phyloP scores from a whole-genome alignment of 2,888 invertebrate species.

The Chymomyza amoena region DNA sequence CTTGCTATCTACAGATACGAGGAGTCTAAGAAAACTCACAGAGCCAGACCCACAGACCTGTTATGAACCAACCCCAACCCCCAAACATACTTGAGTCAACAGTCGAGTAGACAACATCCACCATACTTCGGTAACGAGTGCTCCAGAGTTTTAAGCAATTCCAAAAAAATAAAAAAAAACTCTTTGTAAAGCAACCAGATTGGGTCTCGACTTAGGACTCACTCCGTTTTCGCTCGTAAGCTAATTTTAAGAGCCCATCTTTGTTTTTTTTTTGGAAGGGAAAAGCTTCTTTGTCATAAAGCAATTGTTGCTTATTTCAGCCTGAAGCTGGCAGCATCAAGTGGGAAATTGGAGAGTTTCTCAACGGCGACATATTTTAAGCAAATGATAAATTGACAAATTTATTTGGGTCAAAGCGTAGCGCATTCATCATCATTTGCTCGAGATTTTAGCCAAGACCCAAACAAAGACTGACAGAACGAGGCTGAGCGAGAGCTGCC shows the following conservation, averaged over 20 bases:
- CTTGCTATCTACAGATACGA: slow-evolving; percentile 21
- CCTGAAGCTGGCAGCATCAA: slow-evolving; percentile 24
- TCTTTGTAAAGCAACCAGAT: background rate
- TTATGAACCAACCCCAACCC: background rate
- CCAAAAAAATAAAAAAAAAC: slow-evolving; percentile 22
- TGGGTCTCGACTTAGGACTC: background rate
- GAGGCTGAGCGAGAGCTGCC: background rate
- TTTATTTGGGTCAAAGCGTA: slow-evolving; percentile 77
- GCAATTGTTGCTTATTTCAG: slow-evolving; percentile 58
- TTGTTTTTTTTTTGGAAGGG: background rate
- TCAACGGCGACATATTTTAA: slow-evolving; percentile 44
- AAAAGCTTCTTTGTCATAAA: slow-evolving; percentile 1
- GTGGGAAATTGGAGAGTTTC: slow-evolving; percentile 15
- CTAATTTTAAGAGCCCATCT: slow-evolving; percentile 24
- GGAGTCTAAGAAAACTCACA: background rate
- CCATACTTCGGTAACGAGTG: slow-evolving; percentile 29
- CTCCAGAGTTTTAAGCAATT: slow-evolving; percentile 13
- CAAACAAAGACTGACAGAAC: slow-evolving; percentile 15
- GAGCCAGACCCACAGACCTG: too few species aligned
- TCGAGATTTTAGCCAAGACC: slow-evolving; percentile 23
- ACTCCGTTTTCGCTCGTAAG: background rate
- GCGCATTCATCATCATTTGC: slow-evolving; percentile 76
- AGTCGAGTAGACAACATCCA: slow-evolving; percentile 4
- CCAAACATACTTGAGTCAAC: background rate
- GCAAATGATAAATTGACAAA: slow-evolving; percentile 78